Evolutionary conservation across 2,113 vertebrate species (phyloP).

Genomic region (Sclerurus mexicanus): DNA sequence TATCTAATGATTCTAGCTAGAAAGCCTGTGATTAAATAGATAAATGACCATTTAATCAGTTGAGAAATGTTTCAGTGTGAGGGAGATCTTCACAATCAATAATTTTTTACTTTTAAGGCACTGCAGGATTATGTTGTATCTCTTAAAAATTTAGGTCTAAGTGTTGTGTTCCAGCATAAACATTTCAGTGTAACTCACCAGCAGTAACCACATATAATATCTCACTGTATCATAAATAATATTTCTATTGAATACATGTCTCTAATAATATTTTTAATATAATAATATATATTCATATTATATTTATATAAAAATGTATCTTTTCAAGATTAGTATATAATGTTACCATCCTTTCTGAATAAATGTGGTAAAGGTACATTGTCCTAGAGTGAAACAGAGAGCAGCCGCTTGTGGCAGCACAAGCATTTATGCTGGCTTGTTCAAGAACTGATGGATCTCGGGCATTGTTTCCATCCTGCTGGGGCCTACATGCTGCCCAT

Average conservation of each 20-base stretch:
- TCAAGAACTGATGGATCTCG: neutral
- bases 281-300: neutral
- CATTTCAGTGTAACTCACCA: neutral
- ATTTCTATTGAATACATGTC: neutral
- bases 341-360: neutral
- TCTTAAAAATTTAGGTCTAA: neutral
- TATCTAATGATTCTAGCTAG: neutral
- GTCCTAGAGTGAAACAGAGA: neutral
- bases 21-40: neutral
- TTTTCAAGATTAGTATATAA: neutral
- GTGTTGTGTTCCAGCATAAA: neutral
- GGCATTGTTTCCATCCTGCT: neutral
- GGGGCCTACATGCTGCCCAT: neutral
- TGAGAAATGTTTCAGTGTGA: neutral
- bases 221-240: neutral
- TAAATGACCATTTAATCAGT: neutral
- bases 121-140: neutral
- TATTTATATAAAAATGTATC: neutral
- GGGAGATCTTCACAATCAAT: neutral
- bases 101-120: neutral
- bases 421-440: neutral
- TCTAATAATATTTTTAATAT: neutral
- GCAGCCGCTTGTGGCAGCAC: neutral
- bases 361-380: neutral
- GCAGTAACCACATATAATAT: neutral